Percentiles rank a stretch among this genome's conserved stretches.
These are phyloP conservation scores for Odontophorus gujanensis DNA, from an alignment of 2,113 vertebrate species.

Conservation along the genomic window DNA sequence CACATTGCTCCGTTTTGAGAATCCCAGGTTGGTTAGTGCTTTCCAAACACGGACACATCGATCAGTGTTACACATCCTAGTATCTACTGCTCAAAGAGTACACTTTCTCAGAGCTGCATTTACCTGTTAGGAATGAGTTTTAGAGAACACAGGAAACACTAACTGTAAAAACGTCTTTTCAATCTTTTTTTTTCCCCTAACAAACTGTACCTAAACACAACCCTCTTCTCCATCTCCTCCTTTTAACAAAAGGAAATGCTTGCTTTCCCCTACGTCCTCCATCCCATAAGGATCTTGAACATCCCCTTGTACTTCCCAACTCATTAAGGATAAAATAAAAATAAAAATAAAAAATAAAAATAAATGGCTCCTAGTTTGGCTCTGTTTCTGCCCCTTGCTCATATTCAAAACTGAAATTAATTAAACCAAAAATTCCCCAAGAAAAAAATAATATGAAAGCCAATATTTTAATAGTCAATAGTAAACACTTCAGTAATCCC, in stretches of 20 bases:
- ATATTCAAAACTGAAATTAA: not conserved
- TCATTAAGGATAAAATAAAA: not conserved
- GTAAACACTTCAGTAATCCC: not conserved
- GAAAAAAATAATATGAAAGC: not conserved
- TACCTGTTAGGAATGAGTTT: not conserved
- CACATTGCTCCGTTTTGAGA: not conserved
- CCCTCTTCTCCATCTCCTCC: not conserved
- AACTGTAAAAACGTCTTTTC: not conserved
- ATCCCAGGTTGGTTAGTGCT: not conserved
- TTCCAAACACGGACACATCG: not conserved
- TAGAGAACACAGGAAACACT: not conserved
- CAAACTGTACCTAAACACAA: not conserved
- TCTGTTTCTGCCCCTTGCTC: not conserved
- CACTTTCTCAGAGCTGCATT: not conserved
- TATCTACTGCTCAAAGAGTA: not conserved
- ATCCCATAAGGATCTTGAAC: not conserved
- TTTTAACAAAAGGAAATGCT: not conserved
- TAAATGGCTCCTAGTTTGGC: not conserved
- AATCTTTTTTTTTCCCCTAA: not conserved
- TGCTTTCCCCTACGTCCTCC: not conserved
- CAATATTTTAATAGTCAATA: not conserved
- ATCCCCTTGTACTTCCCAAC: not conserved
- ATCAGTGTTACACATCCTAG: not conserved
- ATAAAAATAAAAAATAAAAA: not conserved
- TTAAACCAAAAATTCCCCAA: rapidly evolving